Conservation (phyloP, 2,888 invertebrate genomes). For the Microctonus aethiopoides region DNA sequence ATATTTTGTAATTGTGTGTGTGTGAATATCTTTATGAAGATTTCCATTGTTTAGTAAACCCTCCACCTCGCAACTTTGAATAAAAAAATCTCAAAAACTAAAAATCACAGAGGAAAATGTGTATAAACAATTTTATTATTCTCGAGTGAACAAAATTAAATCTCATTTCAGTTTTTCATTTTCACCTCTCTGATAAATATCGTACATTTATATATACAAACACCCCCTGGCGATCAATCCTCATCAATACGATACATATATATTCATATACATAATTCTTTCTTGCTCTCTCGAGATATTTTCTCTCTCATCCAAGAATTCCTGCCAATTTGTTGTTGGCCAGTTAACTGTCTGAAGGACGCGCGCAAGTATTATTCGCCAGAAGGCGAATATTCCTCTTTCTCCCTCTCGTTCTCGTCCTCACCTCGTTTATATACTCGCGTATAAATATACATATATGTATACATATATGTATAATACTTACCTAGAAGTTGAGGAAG, state of each 20-base stretch:
- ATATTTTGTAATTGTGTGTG: too few species aligned
- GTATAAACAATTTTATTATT: background rate
- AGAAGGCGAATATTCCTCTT: slow-evolving; percentile 28
- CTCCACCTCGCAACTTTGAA: background rate
- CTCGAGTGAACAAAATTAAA: background rate
- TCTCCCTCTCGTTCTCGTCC: slow-evolving; percentile 29
- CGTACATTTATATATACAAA: slow-evolving; percentile 8
- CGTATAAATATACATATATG: background rate
- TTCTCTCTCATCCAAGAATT: slow-evolving; percentile 47
- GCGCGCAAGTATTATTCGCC: slow-evolving; percentile 43
- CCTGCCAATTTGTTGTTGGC: slow-evolving; percentile 59
- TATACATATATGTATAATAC: background rate
- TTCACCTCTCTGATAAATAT: slow-evolving; percentile 15
- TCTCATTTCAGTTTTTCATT: slow-evolving; percentile 17
- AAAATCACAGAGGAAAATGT: background rate
- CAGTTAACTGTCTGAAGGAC: slow-evolving; percentile 46
- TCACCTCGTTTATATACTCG: slow-evolving; percentile 15
- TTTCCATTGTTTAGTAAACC: background rate
- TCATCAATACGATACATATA: slow-evolving; percentile 25
- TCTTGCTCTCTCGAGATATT: background rate
- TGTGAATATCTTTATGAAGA: too few species aligned
- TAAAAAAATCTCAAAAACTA: background rate
- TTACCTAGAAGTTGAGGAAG: slow-evolving; percentile 14
- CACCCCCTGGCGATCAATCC: slow-evolving; percentile 30
- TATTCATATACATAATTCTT: background rate